Evolutionary conservation across 1,140 invertebrate genomes (phyloP).

Genomic region (Drosophila sp.): DNA sequence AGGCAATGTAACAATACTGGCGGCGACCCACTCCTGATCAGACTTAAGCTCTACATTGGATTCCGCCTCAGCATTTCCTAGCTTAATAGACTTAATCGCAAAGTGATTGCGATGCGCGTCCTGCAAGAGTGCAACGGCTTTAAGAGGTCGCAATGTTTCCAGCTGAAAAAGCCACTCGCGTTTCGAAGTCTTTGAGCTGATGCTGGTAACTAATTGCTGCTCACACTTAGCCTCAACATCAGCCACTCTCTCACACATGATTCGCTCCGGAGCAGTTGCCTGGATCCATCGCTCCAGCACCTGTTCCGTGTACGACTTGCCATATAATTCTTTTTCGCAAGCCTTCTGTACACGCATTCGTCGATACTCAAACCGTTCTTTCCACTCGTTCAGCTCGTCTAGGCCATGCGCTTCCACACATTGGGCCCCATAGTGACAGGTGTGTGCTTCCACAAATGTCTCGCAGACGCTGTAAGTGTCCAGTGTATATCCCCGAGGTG

Average conservation of each 20-base stretch:
- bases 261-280: slow-evolving; percentile 86
- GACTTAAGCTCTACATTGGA: slow-evolving; percentile 83
- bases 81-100: slow-evolving; percentile 86
- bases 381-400: slow-evolving; percentile 91
- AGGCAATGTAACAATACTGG: slow-evolving; percentile 20
- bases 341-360: slow-evolving; percentile 88
- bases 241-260: slow-evolving; percentile 87
- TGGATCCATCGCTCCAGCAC: slow-evolving; percentile 88
- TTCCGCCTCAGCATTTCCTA: slow-evolving; percentile 61
- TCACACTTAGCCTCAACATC: slow-evolving; percentile 87
- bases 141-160: slow-evolving; percentile 85
- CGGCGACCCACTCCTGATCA: slow-evolving; percentile 87
- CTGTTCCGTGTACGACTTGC: slow-evolving; percentile 88
- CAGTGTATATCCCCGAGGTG: slow-evolving; percentile 87
- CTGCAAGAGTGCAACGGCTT: slow-evolving; percentile 89
- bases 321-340: slow-evolving; percentile 89
- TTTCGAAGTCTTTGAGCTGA: slow-evolving; percentile 88
- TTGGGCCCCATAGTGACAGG: slow-evolving; percentile 89
- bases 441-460: slow-evolving; percentile 85
- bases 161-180: slow-evolving; percentile 89
- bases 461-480: slow-evolving; percentile 87
- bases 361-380: slow-evolving; percentile 89
- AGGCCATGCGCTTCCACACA: slow-evolving; percentile 91
- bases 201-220: slow-evolving; percentile 87
- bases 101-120: slow-evolving; percentile 91